phyloP scores from a whole-genome alignment of 2,797 vertebrate genomes.

The Schizopygopsis pylzovi region DNA sequence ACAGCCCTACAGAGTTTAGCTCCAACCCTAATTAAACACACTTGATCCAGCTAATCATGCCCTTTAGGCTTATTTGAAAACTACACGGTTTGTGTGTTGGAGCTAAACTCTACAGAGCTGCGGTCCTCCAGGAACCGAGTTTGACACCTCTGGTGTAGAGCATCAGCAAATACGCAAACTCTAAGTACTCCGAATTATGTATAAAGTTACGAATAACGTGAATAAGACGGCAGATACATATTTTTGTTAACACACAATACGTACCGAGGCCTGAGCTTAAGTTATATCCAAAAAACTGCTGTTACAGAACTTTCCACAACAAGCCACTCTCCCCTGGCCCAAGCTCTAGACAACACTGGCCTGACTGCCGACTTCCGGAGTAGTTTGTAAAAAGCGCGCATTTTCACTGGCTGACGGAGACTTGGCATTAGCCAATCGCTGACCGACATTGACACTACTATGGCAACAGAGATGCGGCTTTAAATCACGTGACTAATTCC shows the following conservation, averaged over 20 bases:
- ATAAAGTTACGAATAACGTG: neutral
- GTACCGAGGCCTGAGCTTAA: neutral
- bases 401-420: constrained; percentile 70
- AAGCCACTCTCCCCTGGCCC: constrained; percentile 9
- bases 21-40: too few species aligned
- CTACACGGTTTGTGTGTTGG: too few species aligned
- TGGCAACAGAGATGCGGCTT: constrained; percentile 56
- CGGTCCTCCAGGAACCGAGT: too few species aligned
- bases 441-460: neutral
- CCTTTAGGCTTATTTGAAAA: too few species aligned
- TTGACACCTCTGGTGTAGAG: neutral
- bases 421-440: constrained; percentile 65
- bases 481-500: constrained; percentile 51
- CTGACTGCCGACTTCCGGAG: constrained; percentile 75
- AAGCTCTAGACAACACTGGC: neutral
- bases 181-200: too few species aligned
- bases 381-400: constrained; percentile 78
- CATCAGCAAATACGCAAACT: neutral
- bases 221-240: too few species aligned
- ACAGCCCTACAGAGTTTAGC: too few species aligned
- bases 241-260: constrained; percentile 41
- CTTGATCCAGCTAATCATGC: too few species aligned
- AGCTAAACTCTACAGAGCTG: too few species aligned
- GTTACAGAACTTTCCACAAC: neutral
- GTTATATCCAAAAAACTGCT: neutral